Evolutionary conservation across 2,113 vertebrate species (phyloP), one percentile per base, ranked within the genome.

Genomic region (Epinephelus moara): DNA sequence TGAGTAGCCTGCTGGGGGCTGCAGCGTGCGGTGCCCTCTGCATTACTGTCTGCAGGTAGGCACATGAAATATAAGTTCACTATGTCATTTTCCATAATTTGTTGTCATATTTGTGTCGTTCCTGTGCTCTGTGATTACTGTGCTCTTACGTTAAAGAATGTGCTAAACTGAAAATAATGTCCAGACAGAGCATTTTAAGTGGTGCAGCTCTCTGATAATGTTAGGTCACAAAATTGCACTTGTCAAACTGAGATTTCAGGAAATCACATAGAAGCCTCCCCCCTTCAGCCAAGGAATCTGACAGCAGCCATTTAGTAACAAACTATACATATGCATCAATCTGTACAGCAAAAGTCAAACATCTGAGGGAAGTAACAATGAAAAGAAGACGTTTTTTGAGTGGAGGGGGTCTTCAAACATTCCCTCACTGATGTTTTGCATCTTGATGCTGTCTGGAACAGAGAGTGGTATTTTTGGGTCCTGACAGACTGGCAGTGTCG

Each of bases 41-140:
- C 95, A 90, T 96, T 85, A 96, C 98, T 0, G 97, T 97, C 89
- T 97, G 94, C 97, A 99, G 97, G 98, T 99, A 96, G 45, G 86
- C 17, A 33, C 23, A 53, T n/a, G 1, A 75, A 74, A 67, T 49
- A n/a, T 30, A 6, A 21, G 8, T 19, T 79, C 66, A 3, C 19
- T n/a, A 2, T 37, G 11, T 13, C 1, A 3, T 55, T 27, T 57
- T 13, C 50, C 33, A 68, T 27, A 55, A n/a, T 47, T 23, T 59
- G 0, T 61, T 33, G 3, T 62, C 21, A 7, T 53, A 12, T 80
- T 49, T 52, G 8, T 71, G 19, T 70, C 18, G 13, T 52, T 70
- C 23, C 9, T 61, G 30, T 86, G 19, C 57, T 49, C 23, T 55
- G 42, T 0, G 18, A 19, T 50, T 17, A 14, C 8, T 21, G n/a